Evolutionary conservation across 2,888 invertebrate genomes (phyloP), one percentile per base, ranked within the genome.

Genomic region (Caenorhabditis sp.): DNA sequence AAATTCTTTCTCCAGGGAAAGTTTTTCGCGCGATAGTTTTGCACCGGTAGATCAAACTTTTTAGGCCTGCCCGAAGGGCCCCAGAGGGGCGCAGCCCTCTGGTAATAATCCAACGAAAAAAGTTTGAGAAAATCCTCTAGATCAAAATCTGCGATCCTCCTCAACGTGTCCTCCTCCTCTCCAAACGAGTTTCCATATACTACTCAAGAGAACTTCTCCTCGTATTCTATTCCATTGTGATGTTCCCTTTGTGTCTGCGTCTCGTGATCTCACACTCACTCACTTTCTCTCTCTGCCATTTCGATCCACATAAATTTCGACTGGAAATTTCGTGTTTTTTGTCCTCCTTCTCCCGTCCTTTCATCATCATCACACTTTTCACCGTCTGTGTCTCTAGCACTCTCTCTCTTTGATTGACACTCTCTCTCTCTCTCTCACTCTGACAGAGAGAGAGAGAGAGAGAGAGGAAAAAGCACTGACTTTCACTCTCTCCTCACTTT

Each of bases 391-490:
- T 31, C n/a, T 31, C 10, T 38, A 38, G 12, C 12, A 38, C 38
- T 49, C 19, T 64, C 49, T n/a, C n/a, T 68, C 68, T 68, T 54
- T 68, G 68, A 54, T 68, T 68, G 68, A 38, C 68, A 68, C 54
- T 6, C 35, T 14, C 47, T 16, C 64, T 16, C 35, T 31, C 22
- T 7, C 47, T 31, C 16, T 31, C 10, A 26, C n/a, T n/a, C n/a
- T n/a, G n/a, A 7, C 2, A 38, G 12, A 38, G 12, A 38, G 38
- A 38, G 38, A 38, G 12, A 35, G 31, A 35, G 31, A 35, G 31
- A 35, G 31, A n/a, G n/a, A n/a, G n/a, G n/a, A 38, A 38, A 38
- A 38, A 38, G 38, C 47, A 19, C 47, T 47, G 19, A 47, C 47
- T 47, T 19, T 47, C 47, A 19, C n/a, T 44, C 44, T 44, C 44